Evolutionary conservation across 2,888 invertebrate species (phyloP).

Genomic region (Tetheella fluctuosa): DNA sequence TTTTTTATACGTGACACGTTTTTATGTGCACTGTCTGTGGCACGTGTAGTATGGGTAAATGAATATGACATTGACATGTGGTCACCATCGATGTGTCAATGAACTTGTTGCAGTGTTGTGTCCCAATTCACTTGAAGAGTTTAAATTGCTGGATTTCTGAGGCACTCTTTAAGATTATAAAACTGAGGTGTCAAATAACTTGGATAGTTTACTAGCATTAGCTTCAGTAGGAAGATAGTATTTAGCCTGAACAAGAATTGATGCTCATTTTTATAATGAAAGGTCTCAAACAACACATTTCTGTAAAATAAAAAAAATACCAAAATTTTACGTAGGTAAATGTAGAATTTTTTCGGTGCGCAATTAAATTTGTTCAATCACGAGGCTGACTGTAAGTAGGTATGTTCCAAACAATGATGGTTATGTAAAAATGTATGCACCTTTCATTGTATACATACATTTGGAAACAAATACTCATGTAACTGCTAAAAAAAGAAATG

Average conservation of each 20-base stretch:
- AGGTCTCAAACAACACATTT: no score
- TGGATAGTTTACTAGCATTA: not conserved
- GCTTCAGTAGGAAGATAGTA: not conserved
- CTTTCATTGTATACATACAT: not conserved
- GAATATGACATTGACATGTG: slow-evolving; percentile 62
- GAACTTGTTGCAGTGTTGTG: slow-evolving; percentile 53
- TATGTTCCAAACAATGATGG: slow-evolving; percentile 23
- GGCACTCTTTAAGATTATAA: slow-evolving; percentile 23
- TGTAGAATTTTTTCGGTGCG: no score
- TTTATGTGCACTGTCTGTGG: slow-evolving; percentile 24
- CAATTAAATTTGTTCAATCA: not conserved
- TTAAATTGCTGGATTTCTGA: slow-evolving; percentile 41
- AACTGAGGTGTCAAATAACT: slow-evolving; percentile 9
- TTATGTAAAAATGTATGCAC: slow-evolving; percentile 10
- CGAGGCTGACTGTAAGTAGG: slow-evolving; percentile 8
- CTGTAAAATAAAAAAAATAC: no score
- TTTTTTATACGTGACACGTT: no score
- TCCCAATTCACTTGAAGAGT: slow-evolving; percentile 59
- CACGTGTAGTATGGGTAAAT: slow-evolving; percentile 37
- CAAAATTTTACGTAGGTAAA: no score
- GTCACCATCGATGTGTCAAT: slow-evolving; percentile 66
- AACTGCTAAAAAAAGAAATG: slow-evolving; percentile 24
- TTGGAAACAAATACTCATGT: slow-evolving; percentile 15
- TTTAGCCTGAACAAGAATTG: not conserved
- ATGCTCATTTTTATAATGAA: not conserved